phyloP scores from a whole-genome alignment of 2,797 vertebrate genomes.

The Mergus octosetaceus region DNA sequence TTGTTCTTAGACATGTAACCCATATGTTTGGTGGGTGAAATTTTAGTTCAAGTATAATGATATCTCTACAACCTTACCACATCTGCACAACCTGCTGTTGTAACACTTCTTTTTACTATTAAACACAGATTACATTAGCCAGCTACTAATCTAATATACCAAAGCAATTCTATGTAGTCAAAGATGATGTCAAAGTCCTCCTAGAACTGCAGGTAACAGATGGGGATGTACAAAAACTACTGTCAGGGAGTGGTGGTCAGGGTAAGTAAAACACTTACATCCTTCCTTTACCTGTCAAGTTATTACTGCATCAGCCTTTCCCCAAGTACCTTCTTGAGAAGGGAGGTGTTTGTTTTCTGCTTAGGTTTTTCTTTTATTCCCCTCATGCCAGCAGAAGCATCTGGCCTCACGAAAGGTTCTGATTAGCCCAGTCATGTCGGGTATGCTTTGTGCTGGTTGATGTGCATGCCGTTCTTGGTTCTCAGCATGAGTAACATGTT shows the following conservation, averaged over 20 bases:
- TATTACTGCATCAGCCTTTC: neutral
- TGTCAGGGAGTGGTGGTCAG: too few species aligned
- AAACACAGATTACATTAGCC: neutral
- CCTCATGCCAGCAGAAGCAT: neutral
- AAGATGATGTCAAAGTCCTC: neutral
- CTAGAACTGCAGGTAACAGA: neutral
- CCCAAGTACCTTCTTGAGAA: neutral
- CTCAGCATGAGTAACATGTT: fast-evolving
- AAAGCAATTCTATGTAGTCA: neutral
- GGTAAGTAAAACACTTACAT: neutral
- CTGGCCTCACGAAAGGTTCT: neutral
- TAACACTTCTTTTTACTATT: neutral
- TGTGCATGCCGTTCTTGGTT: neutral
- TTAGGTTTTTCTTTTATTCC: neutral
- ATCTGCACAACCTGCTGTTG: neutral
- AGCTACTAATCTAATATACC: neutral
- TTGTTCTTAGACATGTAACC: neutral
- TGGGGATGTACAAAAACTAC: neutral
- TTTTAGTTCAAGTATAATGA: neutral
- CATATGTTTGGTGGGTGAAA: neutral
- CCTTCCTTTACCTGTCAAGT: neutral
- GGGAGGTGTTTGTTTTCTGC: neutral
- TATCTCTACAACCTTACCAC: neutral
- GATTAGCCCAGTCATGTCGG: neutral
- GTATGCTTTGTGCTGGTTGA: neutral